phyloP scores from a whole-genome alignment of 2,888 invertebrate genomes.

The Druceiella hillmani region DNA sequence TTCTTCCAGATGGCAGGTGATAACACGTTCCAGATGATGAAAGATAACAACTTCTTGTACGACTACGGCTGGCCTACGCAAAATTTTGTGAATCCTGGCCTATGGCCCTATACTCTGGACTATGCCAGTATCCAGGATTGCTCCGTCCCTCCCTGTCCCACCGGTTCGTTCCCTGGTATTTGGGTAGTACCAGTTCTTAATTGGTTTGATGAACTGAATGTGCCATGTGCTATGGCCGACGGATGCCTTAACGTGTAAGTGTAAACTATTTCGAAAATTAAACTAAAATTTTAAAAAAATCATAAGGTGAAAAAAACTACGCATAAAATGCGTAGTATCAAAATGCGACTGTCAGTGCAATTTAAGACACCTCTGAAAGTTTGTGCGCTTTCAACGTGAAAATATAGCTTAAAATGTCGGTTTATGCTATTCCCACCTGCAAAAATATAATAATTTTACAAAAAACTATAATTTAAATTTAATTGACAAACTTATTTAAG shows the following conservation, averaged over 20 bases:
- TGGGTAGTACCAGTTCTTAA: constrained; percentile 59
- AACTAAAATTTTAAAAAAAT: too few species aligned
- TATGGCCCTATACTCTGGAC: constrained; percentile 62
- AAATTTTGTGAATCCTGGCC: constrained; percentile 35
- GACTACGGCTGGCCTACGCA: constrained; percentile 56
- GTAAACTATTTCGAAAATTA: too few species aligned
- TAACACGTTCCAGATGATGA: constrained; percentile 43
- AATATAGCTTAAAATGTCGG: too few species aligned
- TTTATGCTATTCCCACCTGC: too few species aligned
- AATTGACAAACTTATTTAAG: too few species aligned
- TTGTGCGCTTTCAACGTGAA: too few species aligned
- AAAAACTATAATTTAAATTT: too few species aligned
- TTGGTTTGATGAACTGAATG: constrained; percentile 40
- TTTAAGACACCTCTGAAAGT: too few species aligned
- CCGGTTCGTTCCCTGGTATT: constrained; percentile 42
- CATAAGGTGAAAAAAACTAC: too few species aligned
- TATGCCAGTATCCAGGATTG: constrained; percentile 49
- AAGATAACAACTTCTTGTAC: constrained; percentile 43
- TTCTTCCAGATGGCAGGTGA: constrained; percentile 54
- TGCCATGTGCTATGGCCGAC: constrained; percentile 53
- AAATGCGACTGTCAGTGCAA: too few species aligned
- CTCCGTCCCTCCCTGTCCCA: constrained; percentile 48
- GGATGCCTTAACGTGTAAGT: constrained; percentile 43
- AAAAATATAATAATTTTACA: too few species aligned
- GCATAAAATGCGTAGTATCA: too few species aligned